Conservation (phyloP, 2,113 vertebrate species). For the Drymodes brunneopygia region DNA sequence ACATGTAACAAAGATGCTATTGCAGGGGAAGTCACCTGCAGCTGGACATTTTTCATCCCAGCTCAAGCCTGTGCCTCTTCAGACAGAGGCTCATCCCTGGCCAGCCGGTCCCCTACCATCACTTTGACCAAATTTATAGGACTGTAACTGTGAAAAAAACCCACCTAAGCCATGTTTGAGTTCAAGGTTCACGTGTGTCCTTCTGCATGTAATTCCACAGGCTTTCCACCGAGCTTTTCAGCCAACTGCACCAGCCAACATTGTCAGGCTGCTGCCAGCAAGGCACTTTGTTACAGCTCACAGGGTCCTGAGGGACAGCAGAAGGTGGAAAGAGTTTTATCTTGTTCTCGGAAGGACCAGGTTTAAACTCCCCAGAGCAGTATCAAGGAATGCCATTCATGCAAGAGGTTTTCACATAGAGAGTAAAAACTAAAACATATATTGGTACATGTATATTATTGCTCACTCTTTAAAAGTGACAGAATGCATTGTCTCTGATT, state of each 20-base stretch:
- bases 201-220: not conserved
- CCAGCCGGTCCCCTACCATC: no score
- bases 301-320: not conserved
- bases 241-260: not conserved
- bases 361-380: not conserved
- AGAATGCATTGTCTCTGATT: not conserved
- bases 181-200: not conserved
- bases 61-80: not conserved
- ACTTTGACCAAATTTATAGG: not conserved
- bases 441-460: not conserved
- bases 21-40: not conserved
- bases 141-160: not conserved
- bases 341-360: not conserved
- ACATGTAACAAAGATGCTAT: not conserved
- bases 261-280: not conserved
- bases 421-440: not conserved
- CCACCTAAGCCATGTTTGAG: not conserved
- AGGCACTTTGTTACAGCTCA: no score
- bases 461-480: not conserved
- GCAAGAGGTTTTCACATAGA: not conserved
- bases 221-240: not conserved
- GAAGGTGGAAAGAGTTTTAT: not conserved
- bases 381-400: fast-evolving
- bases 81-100: not conserved
- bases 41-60: no score